Percentiles rank a stretch among this genome's conserved stretches.
These are phyloP conservation scores for Lithobates pipiens DNA, from an alignment of 2,797 vertebrate species.

Conservation along the genomic window DNA sequence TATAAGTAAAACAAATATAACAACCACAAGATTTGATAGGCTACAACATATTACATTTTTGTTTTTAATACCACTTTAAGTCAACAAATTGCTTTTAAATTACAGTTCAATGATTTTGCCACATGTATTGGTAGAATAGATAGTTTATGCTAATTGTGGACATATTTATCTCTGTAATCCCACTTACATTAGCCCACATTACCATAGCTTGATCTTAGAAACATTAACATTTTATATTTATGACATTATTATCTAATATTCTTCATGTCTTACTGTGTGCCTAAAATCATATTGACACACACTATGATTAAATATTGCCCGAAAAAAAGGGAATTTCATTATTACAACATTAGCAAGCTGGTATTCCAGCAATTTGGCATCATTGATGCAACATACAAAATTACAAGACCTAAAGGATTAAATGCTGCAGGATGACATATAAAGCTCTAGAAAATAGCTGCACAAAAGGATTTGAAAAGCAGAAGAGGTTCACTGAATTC, in stretches of 20 bases:
- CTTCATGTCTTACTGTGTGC: background rate
- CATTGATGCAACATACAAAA: slow-evolving; percentile 43
- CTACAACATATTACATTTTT: no score
- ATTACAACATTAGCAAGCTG: slow-evolving; percentile 45
- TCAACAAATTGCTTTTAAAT: no score
- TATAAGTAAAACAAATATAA: no score
- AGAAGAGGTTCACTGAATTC: slow-evolving; percentile 1
- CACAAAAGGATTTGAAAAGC: background rate
- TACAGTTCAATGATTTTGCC: no score
- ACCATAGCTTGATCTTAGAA: background rate
- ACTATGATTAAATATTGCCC: slow-evolving; percentile 30
- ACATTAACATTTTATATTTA: slow-evolving; percentile 12
- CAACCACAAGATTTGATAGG: no score
- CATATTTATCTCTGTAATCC: background rate
- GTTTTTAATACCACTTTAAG: no score
- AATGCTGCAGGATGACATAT: slow-evolving; percentile 32
- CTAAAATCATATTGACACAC: slow-evolving; percentile 27
- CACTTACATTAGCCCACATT: background rate
- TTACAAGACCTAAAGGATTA: slow-evolving; percentile 43
- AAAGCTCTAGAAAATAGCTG: slow-evolving; percentile 16
- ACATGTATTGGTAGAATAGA: no score
- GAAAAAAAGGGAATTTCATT: slow-evolving; percentile 23
- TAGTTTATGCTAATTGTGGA: no score
- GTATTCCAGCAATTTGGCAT: slow-evolving; percentile 20
- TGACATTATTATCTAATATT: slow-evolving; percentile 1